Conservation (phyloP, 2,113 vertebrate species). For the Epinephelus moara region DNA sequence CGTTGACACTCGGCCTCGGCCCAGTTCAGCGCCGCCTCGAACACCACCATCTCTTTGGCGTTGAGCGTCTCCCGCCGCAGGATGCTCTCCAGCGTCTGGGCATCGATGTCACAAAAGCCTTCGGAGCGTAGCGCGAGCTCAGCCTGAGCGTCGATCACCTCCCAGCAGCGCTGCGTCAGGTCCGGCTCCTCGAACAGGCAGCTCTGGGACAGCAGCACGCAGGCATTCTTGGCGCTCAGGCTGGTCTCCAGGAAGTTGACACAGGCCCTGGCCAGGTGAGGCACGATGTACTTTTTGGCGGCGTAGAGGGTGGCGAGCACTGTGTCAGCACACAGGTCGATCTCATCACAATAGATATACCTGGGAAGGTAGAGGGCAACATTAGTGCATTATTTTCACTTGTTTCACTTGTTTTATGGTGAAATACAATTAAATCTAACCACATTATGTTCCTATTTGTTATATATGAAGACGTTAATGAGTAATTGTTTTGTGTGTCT, state of each 20-base stretch:
- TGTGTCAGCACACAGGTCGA: constrained; percentile 95
- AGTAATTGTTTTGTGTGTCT: not conserved
- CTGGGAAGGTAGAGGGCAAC: constrained; percentile 66
- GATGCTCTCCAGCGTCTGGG: constrained; percentile 95
- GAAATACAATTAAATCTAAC: not conserved
- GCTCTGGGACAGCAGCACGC: constrained; percentile 97
- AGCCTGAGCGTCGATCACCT: constrained; percentile 97
- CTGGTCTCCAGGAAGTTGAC: constrained; percentile 98
- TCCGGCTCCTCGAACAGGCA: constrained; percentile 98
- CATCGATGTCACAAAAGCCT: constrained; percentile 97
- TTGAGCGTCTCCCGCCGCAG: constrained; percentile 96
- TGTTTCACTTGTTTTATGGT: not conserved
- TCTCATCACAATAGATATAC: constrained; percentile 99
- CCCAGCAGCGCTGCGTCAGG: constrained; percentile 97
- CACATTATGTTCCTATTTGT: not conserved
- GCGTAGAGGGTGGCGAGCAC: constrained; percentile 98
- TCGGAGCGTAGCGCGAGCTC: constrained; percentile 97
- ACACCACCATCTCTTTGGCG: constrained; percentile 96
- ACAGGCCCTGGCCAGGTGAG: constrained; percentile 95
- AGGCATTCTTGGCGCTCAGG: constrained; percentile 97
- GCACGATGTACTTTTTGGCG: constrained; percentile 98
- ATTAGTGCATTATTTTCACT: not conserved
- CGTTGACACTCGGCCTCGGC: constrained; percentile 96
- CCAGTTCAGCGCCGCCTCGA: constrained; percentile 95
- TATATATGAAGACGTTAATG: too few relatives aligned